Evolutionary conservation across 2,113 vertebrate genomes (phyloP), one percentile per base, ranked within the genome.

Genomic region (Clarias batrachus): DNA sequence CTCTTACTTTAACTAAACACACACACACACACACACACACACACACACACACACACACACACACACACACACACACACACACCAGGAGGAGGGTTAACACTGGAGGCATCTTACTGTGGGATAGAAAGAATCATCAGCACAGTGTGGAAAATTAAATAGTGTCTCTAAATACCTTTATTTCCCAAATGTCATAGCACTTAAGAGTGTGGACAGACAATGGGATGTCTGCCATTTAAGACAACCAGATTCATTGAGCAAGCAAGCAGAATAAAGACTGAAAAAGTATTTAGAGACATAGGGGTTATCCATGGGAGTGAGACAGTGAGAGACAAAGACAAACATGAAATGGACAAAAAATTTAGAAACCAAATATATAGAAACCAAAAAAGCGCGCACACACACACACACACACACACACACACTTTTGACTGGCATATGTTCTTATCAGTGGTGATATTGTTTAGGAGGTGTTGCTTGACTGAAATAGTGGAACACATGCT

Each of bases 341-440:
- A 16, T 37, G 23, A n/a, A 25, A 52, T 1, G 52, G 4, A 37
- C 3, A 73, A 21, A 14, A 76, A 52, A 76, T 52, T 14, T 25
- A 76, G n/a, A n/a, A n/a, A n/a, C n/a, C n/a, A n/a, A n/a, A n/a
- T 54, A 14, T 0, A 76, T 1, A 76, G 14, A n/a, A 66, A 27
- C 9, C 2, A 37, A 37, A 37, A 37, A 37, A 57, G 30, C 56
- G 13, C 57, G 16, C 57, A 59, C 11, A 59, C 62, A 52, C 82
- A 84, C 82, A 84, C 52, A 33, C 33, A 33, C 33, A 33, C 33
- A 83, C 71, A 83, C 85, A 86, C 33, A 74, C 65, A 81, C 85
- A 86, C 12, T 10, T 71, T 74, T 27, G 91, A 92, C 91, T 92
- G 86, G 91, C 92, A 89, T 88, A 89, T 90, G 91, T 88, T 91